Conservation (phyloP, 2,113 vertebrate species). For the Hemichromis elongatus region DNA sequence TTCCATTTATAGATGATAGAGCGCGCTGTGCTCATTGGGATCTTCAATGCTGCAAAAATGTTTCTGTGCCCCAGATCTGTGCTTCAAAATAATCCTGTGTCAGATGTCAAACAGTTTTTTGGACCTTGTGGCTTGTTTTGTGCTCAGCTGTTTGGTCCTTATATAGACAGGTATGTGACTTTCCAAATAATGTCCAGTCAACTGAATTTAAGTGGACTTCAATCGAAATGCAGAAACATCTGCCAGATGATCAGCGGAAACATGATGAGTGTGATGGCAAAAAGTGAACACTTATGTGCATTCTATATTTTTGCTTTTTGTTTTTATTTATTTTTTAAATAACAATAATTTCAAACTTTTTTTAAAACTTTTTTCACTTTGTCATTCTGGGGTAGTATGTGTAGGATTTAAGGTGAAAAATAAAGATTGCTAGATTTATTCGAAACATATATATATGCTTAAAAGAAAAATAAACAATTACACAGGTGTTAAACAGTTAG, state of each 20-base stretch:
- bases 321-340: not conserved
- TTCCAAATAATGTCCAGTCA: not conserved
- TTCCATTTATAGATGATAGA: not conserved
- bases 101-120: not conserved
- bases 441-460: not conserved
- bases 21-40: not conserved
- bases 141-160: not conserved
- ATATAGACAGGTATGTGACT: not conserved
- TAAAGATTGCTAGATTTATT: not conserved
- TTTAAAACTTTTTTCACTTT: not conserved
- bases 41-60: not conserved
- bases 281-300: not conserved
- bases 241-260: not conserved
- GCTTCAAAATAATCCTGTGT: not conserved
- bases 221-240: not conserved
- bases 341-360: not conserved
- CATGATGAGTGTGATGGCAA: not conserved
- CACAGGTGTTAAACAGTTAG: not conserved
- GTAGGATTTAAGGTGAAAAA: not conserved
- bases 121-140: not conserved
- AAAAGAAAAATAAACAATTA: not conserved
- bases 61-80: not conserved
- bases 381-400: not conserved
- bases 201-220: not conserved
- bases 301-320: not conserved